Conservation (phyloP, 2,113 vertebrate genomes). For the Onychorhynchus coronatus region DNA sequence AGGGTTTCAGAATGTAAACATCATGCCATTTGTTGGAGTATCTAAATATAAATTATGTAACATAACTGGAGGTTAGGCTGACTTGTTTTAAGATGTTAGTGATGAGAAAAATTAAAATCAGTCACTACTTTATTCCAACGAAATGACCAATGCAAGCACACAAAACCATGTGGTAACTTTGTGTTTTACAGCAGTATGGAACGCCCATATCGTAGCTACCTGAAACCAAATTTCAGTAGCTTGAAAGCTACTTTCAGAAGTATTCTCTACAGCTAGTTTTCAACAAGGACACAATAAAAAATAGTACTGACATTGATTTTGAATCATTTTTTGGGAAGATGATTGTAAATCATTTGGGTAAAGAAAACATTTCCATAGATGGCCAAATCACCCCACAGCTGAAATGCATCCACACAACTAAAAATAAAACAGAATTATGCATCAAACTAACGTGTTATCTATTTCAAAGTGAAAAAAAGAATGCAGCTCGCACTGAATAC, state of each 20-base stretch:
- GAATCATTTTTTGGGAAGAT: neutral
- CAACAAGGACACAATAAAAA: neutral
- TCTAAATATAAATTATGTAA: neutral
- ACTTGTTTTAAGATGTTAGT: neutral
- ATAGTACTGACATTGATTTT: neutral
- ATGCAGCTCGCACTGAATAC: neutral
- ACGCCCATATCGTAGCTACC: neutral
- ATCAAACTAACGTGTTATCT: neutral
- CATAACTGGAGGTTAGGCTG: neutral
- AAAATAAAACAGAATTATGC: conserved; percentile 41
- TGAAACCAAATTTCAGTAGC: neutral
- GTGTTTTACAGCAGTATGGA: neutral
- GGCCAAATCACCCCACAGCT: neutral
- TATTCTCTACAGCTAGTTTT: neutral
- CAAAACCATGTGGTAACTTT: neutral
- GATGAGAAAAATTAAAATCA: neutral
- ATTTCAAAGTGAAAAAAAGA: conserved; percentile 19
- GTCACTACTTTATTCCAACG: neutral
- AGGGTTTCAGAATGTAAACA: neutral
- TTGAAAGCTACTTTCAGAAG: neutral
- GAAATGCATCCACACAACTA: neutral
- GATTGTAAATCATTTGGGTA: neutral
- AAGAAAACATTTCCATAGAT: conserved; percentile 24
- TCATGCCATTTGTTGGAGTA: neutral
- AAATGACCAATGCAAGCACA: neutral